These are phyloP conservation scores for Lagria hirta DNA, from an alignment of 2,888 invertebrate species.

Conservation along the genomic window DNA sequence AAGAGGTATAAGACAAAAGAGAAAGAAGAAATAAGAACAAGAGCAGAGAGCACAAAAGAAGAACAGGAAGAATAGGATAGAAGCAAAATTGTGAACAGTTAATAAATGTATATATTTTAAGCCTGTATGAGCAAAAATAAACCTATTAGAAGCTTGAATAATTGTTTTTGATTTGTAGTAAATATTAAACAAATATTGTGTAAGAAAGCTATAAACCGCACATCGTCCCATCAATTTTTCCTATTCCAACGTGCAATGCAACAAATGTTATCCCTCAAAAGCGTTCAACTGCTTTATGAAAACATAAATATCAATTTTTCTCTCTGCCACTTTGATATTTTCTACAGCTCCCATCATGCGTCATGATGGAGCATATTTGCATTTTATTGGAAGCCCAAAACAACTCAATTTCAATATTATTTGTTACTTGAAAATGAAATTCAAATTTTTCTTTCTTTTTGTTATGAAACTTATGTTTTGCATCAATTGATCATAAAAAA, in stretches of 20 bases:
- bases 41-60: too few species aligned
- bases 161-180: too few species aligned
- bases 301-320: conserved; percentile 47
- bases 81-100: too few species aligned
- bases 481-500: too few species aligned
- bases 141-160: too few species aligned
- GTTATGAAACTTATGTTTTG: too few species aligned
- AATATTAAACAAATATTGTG: too few species aligned
- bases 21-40: too few species aligned
- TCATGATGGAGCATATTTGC: conserved; percentile 48
- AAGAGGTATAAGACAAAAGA: too few species aligned
- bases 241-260: conserved; percentile 25
- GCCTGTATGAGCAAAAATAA: too few species aligned
- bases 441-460: conserved; percentile 46
- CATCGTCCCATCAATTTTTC: background rate
- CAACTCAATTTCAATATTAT: conserved; percentile 49
- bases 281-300: conserved; percentile 33
- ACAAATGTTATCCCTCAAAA: conserved; percentile 25
- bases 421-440: conserved; percentile 47
- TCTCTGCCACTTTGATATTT: conserved; percentile 43
- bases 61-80: too few species aligned
- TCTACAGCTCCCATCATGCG: conserved; percentile 40
- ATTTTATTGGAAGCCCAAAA: conserved; percentile 49
- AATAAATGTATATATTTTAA: too few species aligned
- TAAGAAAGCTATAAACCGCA: background rate